Conservation (phyloP, 2,888 invertebrate genomes). For the Strigamia maritima region DNA sequence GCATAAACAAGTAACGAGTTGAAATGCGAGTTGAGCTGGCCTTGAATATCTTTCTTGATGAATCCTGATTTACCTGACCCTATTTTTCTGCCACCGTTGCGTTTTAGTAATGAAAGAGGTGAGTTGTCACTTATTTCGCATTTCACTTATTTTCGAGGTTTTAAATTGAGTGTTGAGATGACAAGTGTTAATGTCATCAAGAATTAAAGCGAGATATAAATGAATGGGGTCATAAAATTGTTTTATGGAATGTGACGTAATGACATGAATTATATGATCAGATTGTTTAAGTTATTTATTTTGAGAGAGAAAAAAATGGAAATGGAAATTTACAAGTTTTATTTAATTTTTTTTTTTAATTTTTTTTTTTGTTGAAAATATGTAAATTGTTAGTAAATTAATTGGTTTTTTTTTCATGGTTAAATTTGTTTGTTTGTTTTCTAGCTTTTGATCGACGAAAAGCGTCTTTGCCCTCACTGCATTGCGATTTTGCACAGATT, state of each 20-base stretch:
- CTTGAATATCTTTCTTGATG: constrained; percentile 11
- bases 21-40: constrained; percentile 6
- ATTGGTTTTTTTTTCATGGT: neutral
- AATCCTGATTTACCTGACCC: neutral
- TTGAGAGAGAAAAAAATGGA: no score
- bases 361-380: no score
- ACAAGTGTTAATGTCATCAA: neutral
- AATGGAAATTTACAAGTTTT: no score
- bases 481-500: neutral
- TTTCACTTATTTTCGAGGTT: neutral
- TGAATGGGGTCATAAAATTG: neutral
- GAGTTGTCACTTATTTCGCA: neutral
- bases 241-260: neutral
- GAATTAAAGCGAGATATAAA: neutral
- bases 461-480: neutral
- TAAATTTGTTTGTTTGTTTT: neutral
- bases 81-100: neutral
- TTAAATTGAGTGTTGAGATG: neutral
- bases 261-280: neutral
- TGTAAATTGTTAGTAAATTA: no score
- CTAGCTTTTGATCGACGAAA: neutral
- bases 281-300: neutral
- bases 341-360: no score
- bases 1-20: neutral
- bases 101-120: constrained; percentile 9